These are phyloP conservation scores for Channallabes apus DNA, from an alignment of 2,797 vertebrate species.

Conservation along the genomic window DNA sequence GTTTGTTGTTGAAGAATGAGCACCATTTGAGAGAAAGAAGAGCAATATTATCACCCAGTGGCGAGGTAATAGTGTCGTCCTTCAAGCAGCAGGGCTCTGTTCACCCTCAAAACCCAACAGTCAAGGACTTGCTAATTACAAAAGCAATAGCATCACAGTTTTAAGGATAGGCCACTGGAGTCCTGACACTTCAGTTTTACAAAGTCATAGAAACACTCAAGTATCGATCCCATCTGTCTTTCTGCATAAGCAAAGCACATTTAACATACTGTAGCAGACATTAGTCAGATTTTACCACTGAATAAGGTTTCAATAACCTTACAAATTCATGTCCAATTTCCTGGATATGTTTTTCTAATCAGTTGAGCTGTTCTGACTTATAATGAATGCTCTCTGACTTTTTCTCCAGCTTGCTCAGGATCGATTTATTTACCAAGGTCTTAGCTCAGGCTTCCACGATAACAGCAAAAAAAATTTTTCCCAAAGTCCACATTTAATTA, in stretches of 20 bases:
- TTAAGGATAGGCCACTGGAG: slow-evolving; percentile 54
- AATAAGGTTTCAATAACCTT: not conserved
- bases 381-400: slow-evolving; percentile 1
- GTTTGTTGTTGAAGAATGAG: slow-evolving; percentile 31
- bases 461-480: not conserved
- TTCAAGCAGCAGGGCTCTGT: slow-evolving; percentile 43
- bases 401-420: not conserved
- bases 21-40: slow-evolving; percentile 27
- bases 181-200: slow-evolving; percentile 60
- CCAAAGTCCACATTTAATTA: slow-evolving; percentile 2
- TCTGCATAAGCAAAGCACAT: slow-evolving; percentile 30
- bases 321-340: not conserved
- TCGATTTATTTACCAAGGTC: not conserved
- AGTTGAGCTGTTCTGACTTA: not conserved
- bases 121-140: slow-evolving; percentile 62
- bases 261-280: slow-evolving; percentile 1
- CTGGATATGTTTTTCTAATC: not conserved
- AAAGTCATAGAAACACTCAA: slow-evolving; percentile 56
- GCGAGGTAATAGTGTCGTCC: slow-evolving; percentile 31
- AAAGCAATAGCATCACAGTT: slow-evolving; percentile 58
- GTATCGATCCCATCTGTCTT: slow-evolving; percentile 53
- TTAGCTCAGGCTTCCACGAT: not conserved
- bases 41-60: slow-evolving; percentile 4
- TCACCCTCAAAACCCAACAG: slow-evolving; percentile 41
- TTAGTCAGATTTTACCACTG: not conserved